These are phyloP conservation scores for Morelia viridis DNA, from an alignment of 2,797 vertebrate genomes.

Conservation along the genomic window DNA sequence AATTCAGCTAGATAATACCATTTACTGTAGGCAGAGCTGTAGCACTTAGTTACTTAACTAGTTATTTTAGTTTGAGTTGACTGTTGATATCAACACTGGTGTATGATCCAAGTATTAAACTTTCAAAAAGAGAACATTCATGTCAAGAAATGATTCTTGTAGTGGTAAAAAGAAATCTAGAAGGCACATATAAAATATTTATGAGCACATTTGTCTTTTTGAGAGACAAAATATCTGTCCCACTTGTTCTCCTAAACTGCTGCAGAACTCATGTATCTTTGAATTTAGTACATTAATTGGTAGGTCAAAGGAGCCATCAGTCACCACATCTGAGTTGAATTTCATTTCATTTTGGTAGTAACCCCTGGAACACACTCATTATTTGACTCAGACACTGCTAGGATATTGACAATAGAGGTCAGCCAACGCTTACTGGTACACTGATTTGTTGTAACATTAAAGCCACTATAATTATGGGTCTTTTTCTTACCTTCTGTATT, in stretches of 20 bases:
- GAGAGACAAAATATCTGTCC: constrained; percentile 51
- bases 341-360: constrained; percentile 55
- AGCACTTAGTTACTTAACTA: constrained; percentile 30
- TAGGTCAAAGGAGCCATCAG: constrained; percentile 39
- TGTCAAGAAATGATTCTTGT: constrained; percentile 50
- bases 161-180: constrained; percentile 35
- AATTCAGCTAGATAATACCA: background rate
- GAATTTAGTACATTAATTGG: constrained; percentile 49
- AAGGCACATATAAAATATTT: constrained; percentile 49
- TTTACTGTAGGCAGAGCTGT: background rate
- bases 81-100: constrained; percentile 52
- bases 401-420: constrained; percentile 48
- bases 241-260: constrained; percentile 43
- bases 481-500: constrained; percentile 71
- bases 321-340: constrained; percentile 35
- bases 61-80: constrained; percentile 33
- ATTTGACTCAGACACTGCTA: constrained; percentile 52
- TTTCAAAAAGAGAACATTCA: constrained; percentile 15
- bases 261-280: constrained; percentile 51
- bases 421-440: constrained; percentile 48
- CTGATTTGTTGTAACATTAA: constrained; percentile 67
- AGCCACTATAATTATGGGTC: constrained; percentile 73
- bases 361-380: constrained; percentile 21
- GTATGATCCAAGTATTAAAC: constrained; percentile 26
- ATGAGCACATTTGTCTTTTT: constrained; percentile 55